phyloP scores from a whole-genome alignment of 2,888 invertebrate species.

The Nezara viridula region DNA sequence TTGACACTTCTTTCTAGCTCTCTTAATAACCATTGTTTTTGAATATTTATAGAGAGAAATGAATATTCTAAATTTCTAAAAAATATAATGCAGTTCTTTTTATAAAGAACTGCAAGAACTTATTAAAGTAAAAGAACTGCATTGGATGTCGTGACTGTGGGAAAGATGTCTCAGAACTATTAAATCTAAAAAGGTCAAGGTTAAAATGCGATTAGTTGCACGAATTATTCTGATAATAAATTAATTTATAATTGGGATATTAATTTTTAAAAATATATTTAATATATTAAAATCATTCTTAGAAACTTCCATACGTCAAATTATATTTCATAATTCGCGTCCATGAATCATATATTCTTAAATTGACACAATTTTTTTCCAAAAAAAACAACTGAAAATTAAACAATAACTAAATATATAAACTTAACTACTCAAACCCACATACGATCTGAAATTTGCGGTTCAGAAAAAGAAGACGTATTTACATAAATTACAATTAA shows the following conservation, averaged over 20 bases:
- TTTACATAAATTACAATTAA: too few species aligned
- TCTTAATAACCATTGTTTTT: not conserved
- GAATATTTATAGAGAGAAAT: not conserved
- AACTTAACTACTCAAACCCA: too few species aligned
- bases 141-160: conserved; percentile 7
- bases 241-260: not conserved
- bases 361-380: too few species aligned
- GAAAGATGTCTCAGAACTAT: not conserved
- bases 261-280: not conserved
- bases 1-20: not conserved
- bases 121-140: not conserved
- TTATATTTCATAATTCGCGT: too few species aligned
- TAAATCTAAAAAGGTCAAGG: not conserved
- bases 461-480: too few species aligned
- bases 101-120: not conserved
- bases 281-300: too few species aligned
- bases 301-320: too few species aligned
- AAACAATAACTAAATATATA: too few species aligned
- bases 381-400: too few species aligned
- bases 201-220: not conserved
- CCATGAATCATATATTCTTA: too few species aligned
- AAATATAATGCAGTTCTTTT: not conserved
- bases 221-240: not conserved
- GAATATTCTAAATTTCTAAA: not conserved
- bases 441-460: too few species aligned